Conservation (phyloP, 1,140 invertebrate species). For the Drosophila trapezifrons region DNA sequence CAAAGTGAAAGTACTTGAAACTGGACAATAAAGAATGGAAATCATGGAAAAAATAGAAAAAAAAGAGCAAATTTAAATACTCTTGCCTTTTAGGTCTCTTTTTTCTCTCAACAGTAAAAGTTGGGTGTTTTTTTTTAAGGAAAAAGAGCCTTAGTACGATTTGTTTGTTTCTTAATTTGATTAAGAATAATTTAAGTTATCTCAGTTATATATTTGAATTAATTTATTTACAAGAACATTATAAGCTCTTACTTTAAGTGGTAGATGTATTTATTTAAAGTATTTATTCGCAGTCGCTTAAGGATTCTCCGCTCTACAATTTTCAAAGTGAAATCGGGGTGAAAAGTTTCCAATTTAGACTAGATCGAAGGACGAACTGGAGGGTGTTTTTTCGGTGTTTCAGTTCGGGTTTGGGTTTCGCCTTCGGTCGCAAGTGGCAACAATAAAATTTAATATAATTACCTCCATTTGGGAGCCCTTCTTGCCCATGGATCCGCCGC, state of each 20-base stretch:
- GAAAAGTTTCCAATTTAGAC: conserved; percentile 18
- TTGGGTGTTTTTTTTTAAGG: not conserved
- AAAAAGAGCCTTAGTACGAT: no score
- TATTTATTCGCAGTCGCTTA: not conserved
- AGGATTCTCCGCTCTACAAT: not conserved
- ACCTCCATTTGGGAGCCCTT: conserved; percentile 85
- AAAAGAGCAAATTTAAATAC: not conserved
- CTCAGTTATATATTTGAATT: not conserved
- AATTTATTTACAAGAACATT: not conserved
- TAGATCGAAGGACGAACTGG: conserved; percentile 6
- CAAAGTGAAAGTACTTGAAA: conserved; percentile 18
- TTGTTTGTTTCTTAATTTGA: no score
- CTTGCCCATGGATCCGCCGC: conserved; percentile 83
- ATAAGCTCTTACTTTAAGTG: not conserved
- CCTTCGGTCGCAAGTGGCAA: not conserved
- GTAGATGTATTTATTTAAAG: no score
- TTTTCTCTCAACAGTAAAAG: not conserved
- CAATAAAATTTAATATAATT: conserved; percentile 72
- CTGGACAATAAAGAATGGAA: not conserved
- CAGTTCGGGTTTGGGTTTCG: no score
- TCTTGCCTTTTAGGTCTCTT: not conserved
- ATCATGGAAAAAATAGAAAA: not conserved
- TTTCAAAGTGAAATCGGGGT: conserved; percentile 1
- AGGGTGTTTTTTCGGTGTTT: not conserved
- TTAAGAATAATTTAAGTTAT: no score